Conservation (phyloP, 2,888 invertebrate genomes). For the Strigamia transsilvanica region DNA sequence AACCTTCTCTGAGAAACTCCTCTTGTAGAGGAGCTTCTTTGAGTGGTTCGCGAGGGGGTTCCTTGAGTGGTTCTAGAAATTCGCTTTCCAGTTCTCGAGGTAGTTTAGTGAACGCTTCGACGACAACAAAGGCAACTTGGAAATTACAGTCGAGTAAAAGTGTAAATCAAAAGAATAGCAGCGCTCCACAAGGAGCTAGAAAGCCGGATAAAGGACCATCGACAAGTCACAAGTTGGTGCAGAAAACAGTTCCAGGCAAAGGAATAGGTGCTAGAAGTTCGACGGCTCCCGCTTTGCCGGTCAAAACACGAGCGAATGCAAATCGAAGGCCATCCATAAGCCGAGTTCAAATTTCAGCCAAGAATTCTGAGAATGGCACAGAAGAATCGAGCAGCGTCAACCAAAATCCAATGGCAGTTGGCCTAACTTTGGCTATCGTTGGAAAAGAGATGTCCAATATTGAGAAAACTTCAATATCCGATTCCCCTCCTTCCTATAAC, state of each 20-base stretch:
- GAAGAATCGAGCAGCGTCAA: not conserved
- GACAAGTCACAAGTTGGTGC: not conserved
- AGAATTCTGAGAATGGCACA: not conserved
- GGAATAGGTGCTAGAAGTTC: not conserved
- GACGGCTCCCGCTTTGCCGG: not conserved
- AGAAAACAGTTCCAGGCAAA: not conserved
- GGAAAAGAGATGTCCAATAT: not conserved
- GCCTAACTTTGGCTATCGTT: slow-evolving; percentile 7
- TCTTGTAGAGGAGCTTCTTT: slow-evolving; percentile 18
- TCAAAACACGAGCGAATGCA: not conserved
- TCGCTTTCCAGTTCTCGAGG: slow-evolving; percentile 17
- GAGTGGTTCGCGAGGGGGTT: slow-evolving; percentile 34
- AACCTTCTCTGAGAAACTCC: not conserved
- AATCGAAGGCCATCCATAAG: slow-evolving; percentile 10
- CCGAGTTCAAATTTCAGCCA: not conserved
- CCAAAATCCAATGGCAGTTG: not conserved
- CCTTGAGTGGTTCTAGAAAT: slow-evolving; percentile 20
- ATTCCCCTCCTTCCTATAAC: not conserved
- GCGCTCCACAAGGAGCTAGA: not conserved
- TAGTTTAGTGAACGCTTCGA: slow-evolving; percentile 22
- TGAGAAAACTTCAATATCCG: not conserved
- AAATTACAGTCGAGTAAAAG: slow-evolving; percentile 24
- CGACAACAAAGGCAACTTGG: not conserved
- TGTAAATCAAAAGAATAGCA: not conserved
- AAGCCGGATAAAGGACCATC: not conserved